Evolutionary conservation across 2,888 invertebrate genomes (phyloP), one percentile per base, ranked within the genome.

Genomic region (Idaea dimidiata): DNA sequence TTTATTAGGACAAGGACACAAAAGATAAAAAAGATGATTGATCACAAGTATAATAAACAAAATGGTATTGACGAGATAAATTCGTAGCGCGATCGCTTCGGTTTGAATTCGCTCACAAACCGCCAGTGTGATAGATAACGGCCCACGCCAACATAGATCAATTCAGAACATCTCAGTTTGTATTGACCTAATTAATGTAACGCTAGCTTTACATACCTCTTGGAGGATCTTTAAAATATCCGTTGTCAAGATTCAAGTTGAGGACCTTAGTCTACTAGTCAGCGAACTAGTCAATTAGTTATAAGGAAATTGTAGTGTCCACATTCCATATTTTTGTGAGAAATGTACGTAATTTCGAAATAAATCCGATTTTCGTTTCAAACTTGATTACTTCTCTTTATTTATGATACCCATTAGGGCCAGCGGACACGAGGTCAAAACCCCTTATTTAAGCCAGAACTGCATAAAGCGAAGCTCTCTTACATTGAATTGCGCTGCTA

Each of bases 281-380:
- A 78, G 67, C 69, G 67, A 70, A 73, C 77, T 86, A 87, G 87
- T 88, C 87, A 87, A 86, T 86, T 87, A 84, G 83, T 56, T 60
- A 24, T 32, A 62, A 31, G 32, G 57, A 63, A 62, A 68, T 65
- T 73, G 75, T 73, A 76, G 73, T 70, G 62, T 74, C 72, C 73
- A 66, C 69, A 79, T 60, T 70, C 61, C 59, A 66, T 70, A 68
- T 68, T 70, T 68, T 70, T 71, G 69, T 70, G 71, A 70, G 61
- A 57, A 54, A 59, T 66, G 66, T 68, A 62, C 57, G 58, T 61
- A 65, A 58, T 72, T 73, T 69, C 69, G 62, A 66, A 78, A 77
- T 77, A 77, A 75, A 73, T 66, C 65, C 70, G 72, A 74, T 77
- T 71, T 73, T 75, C 69, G 71, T 75, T 72, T 72, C 8, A 43